These are phyloP conservation scores for Melanotaenia nigrans DNA, from an alignment of 2,797 vertebrate genomes.

Conservation along the genomic window DNA sequence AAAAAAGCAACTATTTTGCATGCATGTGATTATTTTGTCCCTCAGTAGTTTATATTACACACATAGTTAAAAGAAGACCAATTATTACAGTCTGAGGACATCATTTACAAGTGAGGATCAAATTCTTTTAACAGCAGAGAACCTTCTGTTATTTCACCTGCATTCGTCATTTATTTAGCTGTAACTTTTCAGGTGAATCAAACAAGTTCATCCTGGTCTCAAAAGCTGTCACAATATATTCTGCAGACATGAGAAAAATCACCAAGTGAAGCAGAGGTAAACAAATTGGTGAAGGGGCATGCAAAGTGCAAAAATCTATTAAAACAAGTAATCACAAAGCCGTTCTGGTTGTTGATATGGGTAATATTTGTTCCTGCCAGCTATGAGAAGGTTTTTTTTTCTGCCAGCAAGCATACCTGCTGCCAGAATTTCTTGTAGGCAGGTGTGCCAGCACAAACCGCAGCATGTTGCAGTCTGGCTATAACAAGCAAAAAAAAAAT, in stretches of 20 bases:
- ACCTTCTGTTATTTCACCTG: neutral
- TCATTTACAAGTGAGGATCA: neutral
- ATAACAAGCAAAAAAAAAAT: neutral
- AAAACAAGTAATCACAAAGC: conserved; percentile 18
- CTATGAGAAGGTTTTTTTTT: neutral
- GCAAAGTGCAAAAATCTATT: conserved; percentile 9
- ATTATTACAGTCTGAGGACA: conserved; percentile 3
- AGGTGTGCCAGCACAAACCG: conserved; percentile 7
- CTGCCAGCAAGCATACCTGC: neutral
- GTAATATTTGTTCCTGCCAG: conserved; percentile 17
- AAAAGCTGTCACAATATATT: conserved; percentile 7
- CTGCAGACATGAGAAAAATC: conserved; percentile 6
- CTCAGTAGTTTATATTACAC: neutral
- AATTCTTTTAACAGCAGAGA: neutral
- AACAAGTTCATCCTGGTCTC: conserved; percentile 13
- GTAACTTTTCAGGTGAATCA: conserved; percentile 2
- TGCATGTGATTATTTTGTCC: neutral
- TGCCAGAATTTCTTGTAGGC: neutral
- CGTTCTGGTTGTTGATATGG: neutral
- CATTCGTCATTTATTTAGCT: neutral
- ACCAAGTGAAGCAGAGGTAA: conserved; percentile 1
- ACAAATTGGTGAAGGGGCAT: neutral
- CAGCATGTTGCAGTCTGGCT: conserved; percentile 30
- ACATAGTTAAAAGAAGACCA: neutral
- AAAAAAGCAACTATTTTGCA: neutral